A percentile compares a stretch with the other conserved stretches of the same genome.
These are phyloP conservation scores for Sinodicranocentrus sp. DNA, from an alignment of 2,888 invertebrate genomes.

Conservation along the genomic window DNA sequence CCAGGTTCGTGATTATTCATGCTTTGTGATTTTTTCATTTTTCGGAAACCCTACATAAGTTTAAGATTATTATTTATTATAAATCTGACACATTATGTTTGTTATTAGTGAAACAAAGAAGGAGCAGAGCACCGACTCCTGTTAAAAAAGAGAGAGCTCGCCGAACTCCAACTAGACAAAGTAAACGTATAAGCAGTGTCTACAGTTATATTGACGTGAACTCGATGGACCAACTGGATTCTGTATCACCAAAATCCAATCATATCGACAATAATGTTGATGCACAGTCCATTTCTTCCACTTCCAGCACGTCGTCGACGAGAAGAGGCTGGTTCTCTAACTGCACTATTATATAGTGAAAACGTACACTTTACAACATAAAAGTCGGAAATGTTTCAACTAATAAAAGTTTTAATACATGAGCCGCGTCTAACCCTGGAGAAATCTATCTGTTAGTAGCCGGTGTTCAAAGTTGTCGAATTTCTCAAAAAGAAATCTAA, in stretches of 20 bases:
- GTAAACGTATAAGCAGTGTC: constrained; percentile 54
- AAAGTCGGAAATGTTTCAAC: no score
- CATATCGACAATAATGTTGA: constrained; percentile 41
- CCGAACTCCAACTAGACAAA: constrained; percentile 61
- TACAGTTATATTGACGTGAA: constrained; percentile 31
- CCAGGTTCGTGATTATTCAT: constrained; percentile 16
- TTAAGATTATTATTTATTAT: no score
- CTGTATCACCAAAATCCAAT: constrained; percentile 53
- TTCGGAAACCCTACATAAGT: no score
- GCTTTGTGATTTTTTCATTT: no score
- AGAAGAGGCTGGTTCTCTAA: constrained; percentile 72
- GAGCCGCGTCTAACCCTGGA: no score
- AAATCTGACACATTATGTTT: not conserved
- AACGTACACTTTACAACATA: no score
- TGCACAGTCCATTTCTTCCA: constrained; percentile 61
- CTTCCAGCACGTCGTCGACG: constrained; percentile 22
- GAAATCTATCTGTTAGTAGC: no score
- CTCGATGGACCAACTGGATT: constrained; percentile 56
- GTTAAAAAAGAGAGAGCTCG: constrained; percentile 41
- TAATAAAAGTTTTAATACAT: no score
- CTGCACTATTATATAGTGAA: constrained; percentile 66
- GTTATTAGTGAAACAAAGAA: not conserved
- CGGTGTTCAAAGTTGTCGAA: no score
- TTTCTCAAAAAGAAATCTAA: no score
- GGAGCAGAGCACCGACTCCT: constrained; percentile 37